Evolutionary conservation across 2,888 invertebrate genomes (phyloP), one percentile per base, ranked within the genome.

Genomic region (Eledona agricola): DNA sequence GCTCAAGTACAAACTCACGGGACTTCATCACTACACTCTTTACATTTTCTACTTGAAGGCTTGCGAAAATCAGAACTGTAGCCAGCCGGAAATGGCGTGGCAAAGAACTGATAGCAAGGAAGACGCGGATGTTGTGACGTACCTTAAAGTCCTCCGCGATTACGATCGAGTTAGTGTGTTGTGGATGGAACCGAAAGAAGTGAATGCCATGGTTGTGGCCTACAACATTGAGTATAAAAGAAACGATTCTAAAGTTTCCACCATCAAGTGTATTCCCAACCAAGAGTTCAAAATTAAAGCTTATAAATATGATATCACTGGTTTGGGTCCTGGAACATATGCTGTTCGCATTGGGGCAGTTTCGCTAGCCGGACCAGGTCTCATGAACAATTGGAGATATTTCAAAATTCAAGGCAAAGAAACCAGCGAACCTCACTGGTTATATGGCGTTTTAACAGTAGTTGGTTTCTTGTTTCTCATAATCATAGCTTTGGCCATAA

Each of bases 31-130:
- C n/a, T 40, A 19, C 6, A 40, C 40, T 6, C 2, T 26, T 3
- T 40, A 40, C 12, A 19, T 19, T 3, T 28, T 40, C 6, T 40
- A 13, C 7, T 3, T 40, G 12, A 9, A 23, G 20, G 40, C 40
- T 26, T 40, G 40, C 20, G n/a, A 16, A n/a, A 28, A 10, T 19
- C 28, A 40, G 1, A 28, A 4, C 4, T 40, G 40, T 28, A 20
- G 40, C 6, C 28, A 19, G 3, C 9, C 19, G 3, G 28, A n/a
- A 10, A 40, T 40, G 40, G 28, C 3, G n/a, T 28, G 7, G 4
- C 5, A 9, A 10, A 28, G 40, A 11, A 40, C 40, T 9, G n/a
- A n/a, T n/a, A n/a, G n/a, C n/a, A n/a, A n/a, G n/a, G 4, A 1
- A 11, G 7, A 5, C 1, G 40, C 26, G 1, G 40, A 40, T 10